phyloP scores from a whole-genome alignment of 2,888 invertebrate species.

The Phengaris alcon region DNA sequence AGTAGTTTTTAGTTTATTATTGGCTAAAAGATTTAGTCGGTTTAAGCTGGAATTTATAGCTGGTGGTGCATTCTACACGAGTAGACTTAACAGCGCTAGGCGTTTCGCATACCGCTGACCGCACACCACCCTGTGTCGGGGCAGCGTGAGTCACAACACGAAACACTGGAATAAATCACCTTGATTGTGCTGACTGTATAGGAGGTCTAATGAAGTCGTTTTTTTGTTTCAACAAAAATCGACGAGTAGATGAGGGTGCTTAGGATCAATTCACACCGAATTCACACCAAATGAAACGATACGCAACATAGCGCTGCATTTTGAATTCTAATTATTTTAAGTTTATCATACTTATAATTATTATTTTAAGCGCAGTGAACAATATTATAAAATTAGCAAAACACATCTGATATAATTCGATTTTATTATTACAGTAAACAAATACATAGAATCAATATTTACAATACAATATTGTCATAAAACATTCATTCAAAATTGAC shows the following conservation, averaged over 20 bases:
- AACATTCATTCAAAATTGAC: conserved; percentile 77
- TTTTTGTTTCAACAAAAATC: not conserved
- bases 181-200: not conserved
- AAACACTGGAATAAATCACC: not conserved
- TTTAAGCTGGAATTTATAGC: not conserved
- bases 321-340: too few relatives aligned
- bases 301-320: too few relatives aligned
- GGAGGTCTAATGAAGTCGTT: not conserved
- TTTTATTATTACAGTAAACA: conserved; percentile 68
- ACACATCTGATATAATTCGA: conserved; percentile 48
- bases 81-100: not conserved
- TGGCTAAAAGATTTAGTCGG: not conserved
- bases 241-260: too few relatives aligned
- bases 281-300: too few relatives aligned
- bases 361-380: not conserved
- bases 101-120: not conserved
- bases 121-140: not conserved
- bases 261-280: too few relatives aligned
- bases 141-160: not conserved
- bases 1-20: not conserved
- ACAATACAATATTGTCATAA: conserved; percentile 76
- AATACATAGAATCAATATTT: conserved; percentile 65
- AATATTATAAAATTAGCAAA: conserved; percentile 35
- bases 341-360: too few relatives aligned
- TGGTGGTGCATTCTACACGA: not conserved